phyloP scores from a whole-genome alignment of 2,113 vertebrate genomes.

The Hirundichthys speculiger region DNA sequence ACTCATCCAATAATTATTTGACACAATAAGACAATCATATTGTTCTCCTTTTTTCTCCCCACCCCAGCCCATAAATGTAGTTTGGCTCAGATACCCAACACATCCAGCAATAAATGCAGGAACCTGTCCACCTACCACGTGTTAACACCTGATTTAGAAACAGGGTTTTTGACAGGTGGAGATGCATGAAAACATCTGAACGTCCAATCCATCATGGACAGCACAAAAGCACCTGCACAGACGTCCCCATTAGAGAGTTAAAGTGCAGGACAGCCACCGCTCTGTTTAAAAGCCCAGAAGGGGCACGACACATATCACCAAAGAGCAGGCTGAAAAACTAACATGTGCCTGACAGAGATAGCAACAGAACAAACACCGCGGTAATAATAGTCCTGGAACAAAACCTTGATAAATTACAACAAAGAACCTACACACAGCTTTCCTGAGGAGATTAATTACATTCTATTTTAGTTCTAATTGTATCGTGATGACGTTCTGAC shows the following conservation, averaged over 20 bases:
- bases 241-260: constrained; percentile 42
- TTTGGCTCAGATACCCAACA: not conserved
- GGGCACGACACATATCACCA: constrained; percentile 29
- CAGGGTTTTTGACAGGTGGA: not conserved
- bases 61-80: no score
- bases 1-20: no score
- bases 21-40: no score
- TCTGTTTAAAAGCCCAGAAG: constrained; percentile 50
- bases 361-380: constrained; percentile 59
- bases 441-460: constrained; percentile 69
- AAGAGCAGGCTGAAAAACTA: constrained; percentile 37
- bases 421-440: constrained; percentile 42
- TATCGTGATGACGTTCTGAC: constrained; percentile 59
- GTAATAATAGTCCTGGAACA: constrained; percentile 39
- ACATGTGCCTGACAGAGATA: constrained; percentile 76
- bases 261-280: constrained; percentile 34
- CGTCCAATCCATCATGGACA: constrained; percentile 7
- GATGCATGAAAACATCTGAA: not conserved
- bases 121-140: no score
- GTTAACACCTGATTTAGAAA: no score
- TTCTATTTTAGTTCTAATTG: constrained; percentile 65
- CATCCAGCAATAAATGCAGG: not conserved
- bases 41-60: no score
- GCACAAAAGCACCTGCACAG: constrained; percentile 35
- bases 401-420: constrained; percentile 66